Evolutionary conservation across 64 coral and sea anemone species (phyloP).

Genomic region (Astreopora myriophthalma): DNA sequence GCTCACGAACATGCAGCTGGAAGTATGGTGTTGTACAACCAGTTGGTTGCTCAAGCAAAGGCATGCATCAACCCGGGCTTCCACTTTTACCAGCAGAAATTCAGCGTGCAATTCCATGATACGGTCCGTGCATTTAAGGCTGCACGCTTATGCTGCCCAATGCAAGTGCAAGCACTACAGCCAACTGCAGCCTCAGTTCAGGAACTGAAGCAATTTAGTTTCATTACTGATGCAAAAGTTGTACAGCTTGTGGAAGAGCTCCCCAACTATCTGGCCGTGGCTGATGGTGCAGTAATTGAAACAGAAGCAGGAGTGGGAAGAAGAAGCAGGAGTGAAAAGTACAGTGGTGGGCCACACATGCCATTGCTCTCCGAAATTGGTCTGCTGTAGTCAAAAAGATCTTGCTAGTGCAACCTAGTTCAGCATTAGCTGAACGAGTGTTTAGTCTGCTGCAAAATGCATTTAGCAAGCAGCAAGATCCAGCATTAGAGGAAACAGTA

Average conservation of each 20-base stretch:
- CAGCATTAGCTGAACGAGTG: too few relatives aligned
- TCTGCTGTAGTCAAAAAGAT: too few relatives aligned
- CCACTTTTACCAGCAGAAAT: conserved; percentile 58
- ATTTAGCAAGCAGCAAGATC: too few relatives aligned
- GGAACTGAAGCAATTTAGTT: conserved; percentile 56
- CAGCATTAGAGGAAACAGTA: too few relatives aligned
- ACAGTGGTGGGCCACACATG: too few relatives aligned
- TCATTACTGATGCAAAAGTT: conserved; percentile 36
- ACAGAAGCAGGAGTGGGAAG: too few relatives aligned
- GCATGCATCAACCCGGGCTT: conserved; percentile 60
- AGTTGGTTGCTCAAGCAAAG: conserved; percentile 77
- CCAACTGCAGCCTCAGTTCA: conserved; percentile 67
- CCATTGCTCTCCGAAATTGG: too few relatives aligned
- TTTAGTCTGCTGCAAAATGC: too few relatives aligned
- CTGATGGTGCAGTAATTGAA: too few relatives aligned
- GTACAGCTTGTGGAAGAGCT: conserved; percentile 47
- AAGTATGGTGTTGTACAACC: conserved; percentile 62
- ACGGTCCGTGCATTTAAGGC: conserved; percentile 58
- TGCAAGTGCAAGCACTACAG: conserved; percentile 44
- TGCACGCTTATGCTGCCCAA: conserved; percentile 61
- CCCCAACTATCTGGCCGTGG: too few relatives aligned
- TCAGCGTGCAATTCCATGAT: conserved; percentile 66
- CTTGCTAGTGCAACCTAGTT: too few relatives aligned
- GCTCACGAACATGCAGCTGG: conserved; percentile 52
- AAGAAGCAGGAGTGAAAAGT: too few relatives aligned